Conservation (phyloP, 2,797 vertebrate genomes). For the Arrhamphus sclerolepis region DNA sequence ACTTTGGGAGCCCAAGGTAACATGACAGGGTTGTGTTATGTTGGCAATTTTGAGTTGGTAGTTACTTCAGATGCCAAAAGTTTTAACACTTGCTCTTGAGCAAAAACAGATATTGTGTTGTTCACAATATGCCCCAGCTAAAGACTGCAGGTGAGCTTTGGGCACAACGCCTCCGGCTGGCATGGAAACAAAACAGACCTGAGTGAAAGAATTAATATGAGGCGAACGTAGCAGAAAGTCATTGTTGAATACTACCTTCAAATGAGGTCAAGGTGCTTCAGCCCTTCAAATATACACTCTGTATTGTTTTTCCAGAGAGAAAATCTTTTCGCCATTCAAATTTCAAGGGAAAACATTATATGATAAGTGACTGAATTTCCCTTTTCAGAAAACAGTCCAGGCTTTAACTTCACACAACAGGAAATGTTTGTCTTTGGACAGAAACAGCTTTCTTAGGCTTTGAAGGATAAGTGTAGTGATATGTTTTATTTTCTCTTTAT, state of each 20-base stretch:
- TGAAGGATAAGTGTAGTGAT: background rate
- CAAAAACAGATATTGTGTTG: too few relatives aligned
- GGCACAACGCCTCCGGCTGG: constrained; percentile 34
- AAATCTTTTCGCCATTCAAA: constrained; percentile 1
- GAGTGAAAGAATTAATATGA: constrained; percentile 21
- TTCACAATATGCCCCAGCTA: constrained; percentile 1
- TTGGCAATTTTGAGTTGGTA: too few relatives aligned
- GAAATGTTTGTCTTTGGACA: background rate
- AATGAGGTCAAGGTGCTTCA: background rate
- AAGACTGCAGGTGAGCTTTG: constrained; percentile 42
- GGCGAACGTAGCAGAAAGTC: constrained; percentile 5
- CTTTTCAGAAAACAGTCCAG: background rate
- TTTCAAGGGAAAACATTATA: too few relatives aligned
- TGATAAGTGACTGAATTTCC: constrained; percentile 6
- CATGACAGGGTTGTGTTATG: too few relatives aligned
- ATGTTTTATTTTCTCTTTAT: background rate
- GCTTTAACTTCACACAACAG: constrained; percentile 9
- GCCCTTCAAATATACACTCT: background rate
- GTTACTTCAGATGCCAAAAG: too few relatives aligned
- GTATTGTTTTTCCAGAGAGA: too few relatives aligned
- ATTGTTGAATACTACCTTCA: constrained; percentile 14
- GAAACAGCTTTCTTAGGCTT: background rate
- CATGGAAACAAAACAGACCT: constrained; percentile 24
- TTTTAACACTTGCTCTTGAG: too few relatives aligned
- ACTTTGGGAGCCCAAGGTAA: too few relatives aligned